Conservation (phyloP, 2,113 vertebrate genomes). For the Halcyon malimbica region DNA sequence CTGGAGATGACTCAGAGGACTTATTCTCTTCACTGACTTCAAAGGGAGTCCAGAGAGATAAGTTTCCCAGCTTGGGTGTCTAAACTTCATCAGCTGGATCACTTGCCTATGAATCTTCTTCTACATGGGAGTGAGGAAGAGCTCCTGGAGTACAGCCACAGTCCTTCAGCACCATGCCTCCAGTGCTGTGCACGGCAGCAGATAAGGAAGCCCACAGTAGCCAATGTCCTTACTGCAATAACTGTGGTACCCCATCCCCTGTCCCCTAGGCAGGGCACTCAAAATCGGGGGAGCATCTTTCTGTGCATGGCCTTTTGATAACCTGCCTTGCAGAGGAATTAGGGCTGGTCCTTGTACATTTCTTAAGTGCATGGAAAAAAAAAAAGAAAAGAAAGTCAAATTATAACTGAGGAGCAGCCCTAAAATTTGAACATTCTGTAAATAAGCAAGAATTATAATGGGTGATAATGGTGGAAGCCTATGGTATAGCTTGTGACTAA, state of each 20-base stretch:
- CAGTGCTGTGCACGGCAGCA: not conserved
- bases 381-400: not conserved
- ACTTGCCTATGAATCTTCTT: not conserved
- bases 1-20: not conserved
- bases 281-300: not conserved
- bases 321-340: fast-evolving
- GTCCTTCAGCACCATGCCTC: not conserved
- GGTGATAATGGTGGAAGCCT: conserved; percentile 32
- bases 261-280: not conserved
- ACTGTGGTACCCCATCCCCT: not conserved
- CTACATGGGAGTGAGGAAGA: fast-evolving
- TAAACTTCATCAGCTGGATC: not conserved
- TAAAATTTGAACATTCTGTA: conserved; percentile 52
- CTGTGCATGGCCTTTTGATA: not conserved
- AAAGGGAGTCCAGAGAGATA: not conserved
- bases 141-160: not conserved
- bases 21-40: not conserved
- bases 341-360: not conserved
- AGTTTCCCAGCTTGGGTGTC: not conserved
- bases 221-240: not conserved
- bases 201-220: not conserved
- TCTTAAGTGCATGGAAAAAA: not conserved
- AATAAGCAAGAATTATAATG: conserved; percentile 58
- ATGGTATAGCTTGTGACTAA: not conserved
- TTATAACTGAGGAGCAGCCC: not conserved